These are phyloP conservation scores for Poecile atricapillus DNA, from an alignment of 2,113 vertebrate genomes.

Conservation along the genomic window DNA sequence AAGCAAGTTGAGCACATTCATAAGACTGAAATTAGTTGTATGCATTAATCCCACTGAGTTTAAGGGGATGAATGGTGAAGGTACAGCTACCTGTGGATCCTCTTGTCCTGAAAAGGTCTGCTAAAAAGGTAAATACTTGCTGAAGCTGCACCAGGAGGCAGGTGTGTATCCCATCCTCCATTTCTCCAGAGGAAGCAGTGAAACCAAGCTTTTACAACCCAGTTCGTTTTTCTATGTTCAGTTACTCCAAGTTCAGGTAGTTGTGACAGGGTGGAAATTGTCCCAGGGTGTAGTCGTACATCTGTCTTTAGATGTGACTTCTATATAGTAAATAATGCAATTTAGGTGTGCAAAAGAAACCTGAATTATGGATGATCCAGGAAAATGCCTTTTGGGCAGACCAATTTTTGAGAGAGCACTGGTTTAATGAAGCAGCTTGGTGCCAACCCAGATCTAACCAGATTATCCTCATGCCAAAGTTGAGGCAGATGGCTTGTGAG, in stretches of 20 bases:
- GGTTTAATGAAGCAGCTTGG: neutral
- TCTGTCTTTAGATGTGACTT: neutral
- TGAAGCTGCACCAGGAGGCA: neutral
- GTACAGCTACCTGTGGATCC: neutral
- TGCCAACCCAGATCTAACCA: neutral
- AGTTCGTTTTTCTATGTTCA: neutral
- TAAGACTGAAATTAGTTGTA: neutral
- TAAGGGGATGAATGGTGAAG: neutral
- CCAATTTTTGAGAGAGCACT: neutral
- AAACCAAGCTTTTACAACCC: neutral
- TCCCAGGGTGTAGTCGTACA: neutral
- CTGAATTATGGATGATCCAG: neutral
- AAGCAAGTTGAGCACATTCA: accelerated
- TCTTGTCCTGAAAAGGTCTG: neutral
- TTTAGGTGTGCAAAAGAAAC: neutral
- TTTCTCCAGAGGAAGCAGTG: neutral
- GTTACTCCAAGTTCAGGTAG: neutral
- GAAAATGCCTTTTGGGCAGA: neutral
- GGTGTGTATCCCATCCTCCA: neutral
- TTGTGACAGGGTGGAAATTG: neutral
- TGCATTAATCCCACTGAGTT: neutral
- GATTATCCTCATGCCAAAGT: neutral
- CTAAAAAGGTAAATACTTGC: neutral
- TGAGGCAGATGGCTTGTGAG: neutral
- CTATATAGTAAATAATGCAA: neutral